A percentile compares a stretch with the other conserved stretches of the same genome.
Conservation (phyloP, 2,797 vertebrate genomes). For the Remorina albescens region DNA sequence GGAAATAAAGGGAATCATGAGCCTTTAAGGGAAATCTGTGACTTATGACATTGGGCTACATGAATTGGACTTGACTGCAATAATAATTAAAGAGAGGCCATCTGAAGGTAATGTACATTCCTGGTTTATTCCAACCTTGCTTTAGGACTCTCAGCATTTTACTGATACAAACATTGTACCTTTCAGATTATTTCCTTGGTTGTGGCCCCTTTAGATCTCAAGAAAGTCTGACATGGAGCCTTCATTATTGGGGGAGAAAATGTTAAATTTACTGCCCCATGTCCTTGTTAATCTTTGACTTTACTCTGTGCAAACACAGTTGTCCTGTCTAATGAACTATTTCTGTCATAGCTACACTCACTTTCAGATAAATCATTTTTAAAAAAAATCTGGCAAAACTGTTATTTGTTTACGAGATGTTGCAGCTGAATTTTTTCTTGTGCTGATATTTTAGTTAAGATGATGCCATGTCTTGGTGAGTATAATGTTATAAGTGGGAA, state of each 20-base stretch:
- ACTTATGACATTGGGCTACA: not conserved
- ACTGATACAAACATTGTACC: not conserved
- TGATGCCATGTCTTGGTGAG: not conserved
- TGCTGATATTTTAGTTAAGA: not conserved
- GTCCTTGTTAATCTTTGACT: not conserved
- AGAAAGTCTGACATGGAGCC: not conserved
- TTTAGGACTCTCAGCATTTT: not conserved
- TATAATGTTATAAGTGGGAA: not conserved
- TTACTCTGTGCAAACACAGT: not conserved
- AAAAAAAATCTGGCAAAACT: not conserved
- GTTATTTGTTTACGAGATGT: not conserved
- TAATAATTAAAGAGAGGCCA: not conserved
- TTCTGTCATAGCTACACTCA: not conserved
- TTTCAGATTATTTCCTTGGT: not conserved
- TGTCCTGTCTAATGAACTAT: not conserved
- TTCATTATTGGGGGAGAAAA: not conserved
- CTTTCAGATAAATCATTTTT: not conserved
- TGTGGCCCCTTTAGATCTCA: not conserved
- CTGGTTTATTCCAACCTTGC: not conserved
- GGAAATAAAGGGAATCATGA: no score
- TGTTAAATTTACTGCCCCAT: not conserved
- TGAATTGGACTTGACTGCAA: not conserved
- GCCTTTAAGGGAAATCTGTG: not conserved
- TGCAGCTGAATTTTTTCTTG: not conserved
- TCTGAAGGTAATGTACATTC: not conserved